Evolutionary conservation across 1,140 invertebrate species (phyloP).

Genomic region (Euglossa dilemma): DNA sequence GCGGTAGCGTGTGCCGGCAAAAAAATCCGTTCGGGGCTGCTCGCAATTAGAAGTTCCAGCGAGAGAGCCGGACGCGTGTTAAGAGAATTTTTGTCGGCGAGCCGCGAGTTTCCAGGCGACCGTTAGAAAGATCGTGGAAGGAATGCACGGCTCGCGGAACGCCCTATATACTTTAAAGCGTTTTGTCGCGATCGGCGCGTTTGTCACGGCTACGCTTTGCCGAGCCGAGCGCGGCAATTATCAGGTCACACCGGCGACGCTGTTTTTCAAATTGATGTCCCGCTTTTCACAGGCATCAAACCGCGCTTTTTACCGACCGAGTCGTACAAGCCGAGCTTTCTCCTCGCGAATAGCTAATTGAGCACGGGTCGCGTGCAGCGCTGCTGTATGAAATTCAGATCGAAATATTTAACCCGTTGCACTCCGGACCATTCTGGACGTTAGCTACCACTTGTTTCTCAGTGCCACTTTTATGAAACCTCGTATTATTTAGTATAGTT

Average conservation of each 20-base stretch:
- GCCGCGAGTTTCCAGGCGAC: background rate
- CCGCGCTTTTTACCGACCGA: background rate
- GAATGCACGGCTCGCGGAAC: slow-evolving; percentile 28
- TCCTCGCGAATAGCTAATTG: slow-evolving; percentile 1
- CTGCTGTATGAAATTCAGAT: background rate
- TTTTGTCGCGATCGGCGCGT: slow-evolving; percentile 19
- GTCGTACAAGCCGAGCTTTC: background rate
- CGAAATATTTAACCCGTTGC: too few relatives aligned
- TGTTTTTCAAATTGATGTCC: slow-evolving; percentile 7
- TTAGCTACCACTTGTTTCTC: too few relatives aligned
- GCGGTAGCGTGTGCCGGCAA: accelerated
- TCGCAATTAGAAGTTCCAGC: background rate
- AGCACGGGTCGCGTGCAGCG: too few relatives aligned
- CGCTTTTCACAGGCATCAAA: background rate
- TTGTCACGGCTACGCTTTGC: slow-evolving; percentile 26
- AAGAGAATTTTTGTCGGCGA: background rate
- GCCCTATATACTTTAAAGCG: slow-evolving; percentile 8
- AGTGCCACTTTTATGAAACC: too few relatives aligned
- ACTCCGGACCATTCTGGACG: too few relatives aligned
- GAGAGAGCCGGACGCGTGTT: slow-evolving; percentile 4
- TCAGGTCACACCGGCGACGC: background rate
- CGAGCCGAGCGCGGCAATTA: slow-evolving; percentile 3
- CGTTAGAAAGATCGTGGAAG: slow-evolving; percentile 31
- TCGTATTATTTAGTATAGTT: too few relatives aligned
- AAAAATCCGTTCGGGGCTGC: background rate